Evolutionary conservation across 2,888 invertebrate genomes (phyloP).

Genomic region (Dryadula phaetusa): DNA sequence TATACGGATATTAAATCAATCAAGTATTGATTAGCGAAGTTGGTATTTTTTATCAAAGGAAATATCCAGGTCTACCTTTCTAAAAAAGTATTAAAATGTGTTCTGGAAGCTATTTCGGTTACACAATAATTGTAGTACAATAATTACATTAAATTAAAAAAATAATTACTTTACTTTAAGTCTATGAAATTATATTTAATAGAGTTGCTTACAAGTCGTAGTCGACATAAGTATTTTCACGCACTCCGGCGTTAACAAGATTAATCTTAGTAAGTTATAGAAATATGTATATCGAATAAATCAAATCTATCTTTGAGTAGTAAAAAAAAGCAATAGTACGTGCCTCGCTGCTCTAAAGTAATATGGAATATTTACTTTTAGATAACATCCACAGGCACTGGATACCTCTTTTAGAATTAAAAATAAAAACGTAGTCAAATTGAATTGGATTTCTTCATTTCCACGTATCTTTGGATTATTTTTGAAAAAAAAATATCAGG

Average conservation of each 20-base stretch:
- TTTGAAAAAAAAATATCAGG: no score
- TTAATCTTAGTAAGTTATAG: conserved; percentile 9
- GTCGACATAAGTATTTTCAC: background rate
- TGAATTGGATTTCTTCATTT: conserved; percentile 1
- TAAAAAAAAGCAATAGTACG: background rate
- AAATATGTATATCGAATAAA: background rate
- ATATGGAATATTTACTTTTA: conserved; percentile 8
- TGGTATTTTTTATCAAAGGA: no score
- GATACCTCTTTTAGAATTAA: background rate
- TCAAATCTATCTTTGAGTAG: conserved; percentile 8
- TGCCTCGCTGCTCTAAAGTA: background rate
- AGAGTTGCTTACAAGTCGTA: background rate
- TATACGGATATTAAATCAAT: no score
- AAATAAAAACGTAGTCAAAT: background rate
- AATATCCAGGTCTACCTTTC: no score
- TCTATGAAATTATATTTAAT: no score
- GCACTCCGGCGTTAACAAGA: conserved; percentile 1
- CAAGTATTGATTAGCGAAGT: no score
- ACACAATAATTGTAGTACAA: no score
- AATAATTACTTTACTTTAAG: no score
- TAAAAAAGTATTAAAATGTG: no score
- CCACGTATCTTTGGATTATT: background rate
- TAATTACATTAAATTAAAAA: no score
- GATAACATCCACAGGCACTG: background rate
- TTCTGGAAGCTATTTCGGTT: no score